phyloP scores from a whole-genome alignment of 2,113 vertebrate genomes.

The Pachycephala philippinensis region DNA sequence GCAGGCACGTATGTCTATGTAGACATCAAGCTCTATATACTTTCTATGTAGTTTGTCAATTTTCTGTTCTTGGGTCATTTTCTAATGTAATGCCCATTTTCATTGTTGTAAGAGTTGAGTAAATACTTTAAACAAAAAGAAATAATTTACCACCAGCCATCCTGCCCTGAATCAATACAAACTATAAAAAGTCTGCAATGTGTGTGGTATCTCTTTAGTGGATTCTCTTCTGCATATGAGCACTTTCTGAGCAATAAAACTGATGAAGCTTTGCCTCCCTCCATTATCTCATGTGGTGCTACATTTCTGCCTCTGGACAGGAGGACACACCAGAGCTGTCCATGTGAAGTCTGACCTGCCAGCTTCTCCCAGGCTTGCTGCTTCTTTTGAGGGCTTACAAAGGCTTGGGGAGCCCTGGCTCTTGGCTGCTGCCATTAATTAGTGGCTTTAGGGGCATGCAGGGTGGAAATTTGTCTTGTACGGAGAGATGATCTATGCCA shows the following conservation, averaged over 20 bases:
- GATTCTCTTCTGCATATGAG: background rate
- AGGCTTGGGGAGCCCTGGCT: background rate
- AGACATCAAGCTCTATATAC: background rate
- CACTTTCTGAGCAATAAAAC: background rate
- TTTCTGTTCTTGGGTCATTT: background rate
- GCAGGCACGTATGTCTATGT: rapidly evolving
- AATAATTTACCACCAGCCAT: background rate
- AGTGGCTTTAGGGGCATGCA: background rate
- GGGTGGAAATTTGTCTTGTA: background rate
- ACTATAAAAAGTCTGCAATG: background rate
- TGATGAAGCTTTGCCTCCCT: background rate
- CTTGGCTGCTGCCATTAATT: background rate
- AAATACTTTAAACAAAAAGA: background rate
- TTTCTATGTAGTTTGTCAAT: background rate
- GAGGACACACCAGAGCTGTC: background rate
- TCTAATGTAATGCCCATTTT: background rate
- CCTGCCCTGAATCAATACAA: background rate
- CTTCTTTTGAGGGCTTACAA: background rate
- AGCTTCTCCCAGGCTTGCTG: background rate
- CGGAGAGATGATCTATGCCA: rapidly evolving
- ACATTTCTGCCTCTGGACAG: background rate
- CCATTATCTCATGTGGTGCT: background rate
- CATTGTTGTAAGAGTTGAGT: background rate
- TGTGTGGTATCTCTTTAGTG: background rate
- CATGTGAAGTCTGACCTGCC: background rate